phyloP scores from a whole-genome alignment of 2,888 invertebrate genomes.

The Napeogenes sylphis region DNA sequence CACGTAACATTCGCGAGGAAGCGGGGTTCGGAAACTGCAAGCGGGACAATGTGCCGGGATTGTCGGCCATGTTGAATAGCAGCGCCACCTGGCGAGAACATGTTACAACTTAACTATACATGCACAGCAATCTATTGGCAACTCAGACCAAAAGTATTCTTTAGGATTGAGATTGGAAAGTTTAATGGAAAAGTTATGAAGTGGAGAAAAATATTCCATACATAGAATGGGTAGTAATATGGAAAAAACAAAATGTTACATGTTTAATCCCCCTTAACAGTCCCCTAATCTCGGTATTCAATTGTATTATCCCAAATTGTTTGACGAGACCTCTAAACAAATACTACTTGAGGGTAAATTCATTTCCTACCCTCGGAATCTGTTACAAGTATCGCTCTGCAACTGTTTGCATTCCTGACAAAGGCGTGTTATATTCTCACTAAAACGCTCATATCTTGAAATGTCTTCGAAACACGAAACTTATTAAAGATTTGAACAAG shows the following conservation, averaged over 20 bases:
- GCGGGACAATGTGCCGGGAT: constrained; percentile 43
- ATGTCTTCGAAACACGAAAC: constrained; percentile 28
- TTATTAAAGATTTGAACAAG: background rate
- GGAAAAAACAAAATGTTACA: too few relatives aligned
- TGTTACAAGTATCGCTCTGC: constrained; percentile 20
- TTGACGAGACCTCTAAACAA: constrained; percentile 6
- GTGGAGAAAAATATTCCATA: too few relatives aligned
- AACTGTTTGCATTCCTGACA: constrained; percentile 26
- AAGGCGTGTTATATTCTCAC: constrained; percentile 27
- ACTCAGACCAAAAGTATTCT: too few relatives aligned
- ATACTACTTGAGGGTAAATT: constrained; percentile 1
- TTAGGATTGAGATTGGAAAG: too few relatives aligned
- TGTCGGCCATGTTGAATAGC: constrained; percentile 49
- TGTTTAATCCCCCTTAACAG: too few relatives aligned
- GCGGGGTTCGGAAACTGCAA: constrained; percentile 41
- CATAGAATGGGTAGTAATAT: too few relatives aligned
- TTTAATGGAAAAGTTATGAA: too few relatives aligned
- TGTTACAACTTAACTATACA: constrained; percentile 1
- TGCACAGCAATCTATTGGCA: too few relatives aligned
- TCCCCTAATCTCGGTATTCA: too few relatives aligned
- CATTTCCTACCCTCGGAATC: constrained; percentile 12
- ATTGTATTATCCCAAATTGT: background rate
- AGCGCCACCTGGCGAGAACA: constrained; percentile 37
- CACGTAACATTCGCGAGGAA: constrained; percentile 43
- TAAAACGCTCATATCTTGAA: constrained; percentile 20